Conservation (phyloP, 2,113 vertebrate species). For the Procavia capensis region DNA sequence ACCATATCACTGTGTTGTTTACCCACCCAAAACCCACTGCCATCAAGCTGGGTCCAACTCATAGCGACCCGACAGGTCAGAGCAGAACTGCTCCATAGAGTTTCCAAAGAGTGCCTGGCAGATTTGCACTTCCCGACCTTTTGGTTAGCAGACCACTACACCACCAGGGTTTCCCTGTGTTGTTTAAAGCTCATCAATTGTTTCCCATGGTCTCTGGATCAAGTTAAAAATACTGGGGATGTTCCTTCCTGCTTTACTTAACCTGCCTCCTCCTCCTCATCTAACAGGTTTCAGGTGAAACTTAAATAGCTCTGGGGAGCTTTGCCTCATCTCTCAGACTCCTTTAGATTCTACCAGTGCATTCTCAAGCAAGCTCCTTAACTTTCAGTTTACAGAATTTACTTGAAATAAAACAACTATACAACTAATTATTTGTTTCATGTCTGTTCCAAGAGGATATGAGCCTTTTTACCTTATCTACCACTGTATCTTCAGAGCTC, state of each 20-base stretch:
- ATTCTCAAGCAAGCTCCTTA: background rate
- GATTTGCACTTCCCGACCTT: too few relatives aligned
- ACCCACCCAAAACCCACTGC: too few relatives aligned
- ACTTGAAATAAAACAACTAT: conserved; percentile 5
- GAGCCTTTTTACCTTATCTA: background rate
- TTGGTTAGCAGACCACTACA: too few relatives aligned
- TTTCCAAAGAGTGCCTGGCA: too few relatives aligned
- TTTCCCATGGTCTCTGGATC: background rate
- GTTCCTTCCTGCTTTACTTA: background rate
- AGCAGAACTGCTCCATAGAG: too few relatives aligned
- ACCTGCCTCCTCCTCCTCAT: background rate
- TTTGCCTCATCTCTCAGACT: background rate
- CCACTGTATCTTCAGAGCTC: background rate
- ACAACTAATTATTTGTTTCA: background rate
- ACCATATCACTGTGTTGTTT: background rate
- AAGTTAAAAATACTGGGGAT: background rate
- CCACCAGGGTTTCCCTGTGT: too few relatives aligned
- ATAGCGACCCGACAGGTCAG: too few relatives aligned
- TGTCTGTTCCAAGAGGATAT: background rate
- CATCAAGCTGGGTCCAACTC: too few relatives aligned
- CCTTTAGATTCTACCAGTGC: background rate
- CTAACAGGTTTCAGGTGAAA: background rate
- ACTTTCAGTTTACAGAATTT: conserved; percentile 19
- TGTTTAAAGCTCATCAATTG: background rate
- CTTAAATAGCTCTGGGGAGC: background rate